Conservation (phyloP, 2,888 invertebrate species). For the Callyntrura sp. region DNA sequence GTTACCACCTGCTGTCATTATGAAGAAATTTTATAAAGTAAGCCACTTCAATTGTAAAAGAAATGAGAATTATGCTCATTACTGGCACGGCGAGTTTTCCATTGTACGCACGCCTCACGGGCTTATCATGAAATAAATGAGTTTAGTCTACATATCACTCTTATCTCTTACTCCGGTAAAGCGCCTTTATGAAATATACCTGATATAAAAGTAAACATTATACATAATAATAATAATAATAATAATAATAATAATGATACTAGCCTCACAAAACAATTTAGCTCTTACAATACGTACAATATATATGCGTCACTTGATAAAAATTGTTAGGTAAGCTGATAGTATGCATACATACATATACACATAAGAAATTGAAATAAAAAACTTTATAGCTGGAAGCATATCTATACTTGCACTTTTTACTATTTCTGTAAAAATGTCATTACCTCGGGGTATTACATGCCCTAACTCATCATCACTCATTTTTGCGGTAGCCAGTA, state of each 20-base stretch:
- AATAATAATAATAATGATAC: background rate
- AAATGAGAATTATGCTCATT: constrained; percentile 52
- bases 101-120: background rate
- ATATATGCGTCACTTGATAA: too few species aligned
- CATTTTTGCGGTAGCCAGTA: background rate
- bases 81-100: constrained; percentile 35
- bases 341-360: background rate
- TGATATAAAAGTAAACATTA: background rate
- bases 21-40: constrained; percentile 54
- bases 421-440: constrained; percentile 21
- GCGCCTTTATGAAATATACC: background rate
- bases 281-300: background rate
- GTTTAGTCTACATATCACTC: background rate
- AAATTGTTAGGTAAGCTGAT: background rate
- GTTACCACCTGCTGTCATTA: constrained; percentile 60
- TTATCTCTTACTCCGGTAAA: background rate
- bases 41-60: constrained; percentile 48
- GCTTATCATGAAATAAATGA: constrained; percentile 4
- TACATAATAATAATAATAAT: background rate
- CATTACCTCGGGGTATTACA: constrained; percentile 51
- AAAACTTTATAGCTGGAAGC: background rate
- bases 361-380: background rate
- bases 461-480: background rate
- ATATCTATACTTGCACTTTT: background rate
- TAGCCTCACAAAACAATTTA: constrained; percentile 12